Base-by-base conservation (phyloP, 2,797 vertebrate genomes). In the Toxotes lorentzi region DNA sequence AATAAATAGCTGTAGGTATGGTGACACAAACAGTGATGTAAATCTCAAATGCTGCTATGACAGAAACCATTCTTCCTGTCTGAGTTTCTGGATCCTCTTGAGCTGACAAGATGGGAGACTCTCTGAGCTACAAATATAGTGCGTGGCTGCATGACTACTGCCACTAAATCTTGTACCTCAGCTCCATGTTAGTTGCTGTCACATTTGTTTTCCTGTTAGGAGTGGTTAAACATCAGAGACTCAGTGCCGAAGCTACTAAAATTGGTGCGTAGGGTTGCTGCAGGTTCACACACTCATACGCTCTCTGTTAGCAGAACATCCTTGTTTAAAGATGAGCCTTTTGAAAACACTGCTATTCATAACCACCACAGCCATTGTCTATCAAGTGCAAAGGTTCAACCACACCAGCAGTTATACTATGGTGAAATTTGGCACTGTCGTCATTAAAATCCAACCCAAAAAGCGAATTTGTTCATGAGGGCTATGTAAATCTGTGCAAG, bases 1-100 rank as follows among this genome's bases (percentile, higher is more conserved):
- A 87, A 86, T 84, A 82, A 81, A 87, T 85, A 74, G 72, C 87
- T 70, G 53, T 45, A 76, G 80, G 76, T 72, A 73, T 12, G 63
- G 69, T 73, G 75, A 86, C 65, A 69, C 57, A 75, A 32, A 62
- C 59, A 54, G 56, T 82, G 82, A 89, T 82, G 67, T 76, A 76
- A 74, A 76, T 79, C 51, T 63, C 60, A 70, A 78, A 78, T 54
- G 17, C 51, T 78, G 72, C 75, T 40, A 41, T 74, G 76, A 82
- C 75, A 83, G 63, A 82, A 79, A 64, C 61, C 64, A 43, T 76
- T 79, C 64, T 76, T 72, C 70, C 60, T 34, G 40, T 53, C 70
- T 59, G 60, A 69, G 65, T 82, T 40, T 67, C 53, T 60, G 54
- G 54, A 61, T 85, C 57, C 23, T 57, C 43, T 70, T 53, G 60